Percentiles rank a stretch among this genome's conserved stretches.
These are phyloP conservation scores for Trypoxylon attenuatum DNA, from an alignment of 2,888 invertebrate species.

Conservation along the genomic window DNA sequence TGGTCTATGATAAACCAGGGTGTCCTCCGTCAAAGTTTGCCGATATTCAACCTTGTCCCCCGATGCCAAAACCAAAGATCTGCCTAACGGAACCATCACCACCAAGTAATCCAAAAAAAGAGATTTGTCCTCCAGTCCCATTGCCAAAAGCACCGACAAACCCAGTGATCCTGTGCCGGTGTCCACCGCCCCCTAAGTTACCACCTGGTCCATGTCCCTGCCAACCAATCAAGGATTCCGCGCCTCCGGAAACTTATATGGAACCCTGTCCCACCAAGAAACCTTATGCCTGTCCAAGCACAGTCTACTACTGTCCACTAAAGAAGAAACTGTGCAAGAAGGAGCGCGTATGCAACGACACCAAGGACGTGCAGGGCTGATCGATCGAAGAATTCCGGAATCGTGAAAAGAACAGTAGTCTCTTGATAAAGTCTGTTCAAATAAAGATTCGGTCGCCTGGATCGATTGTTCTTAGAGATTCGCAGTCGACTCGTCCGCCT, in stretches of 20 bases:
- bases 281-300: constrained; percentile 44
- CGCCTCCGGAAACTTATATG: neutral
- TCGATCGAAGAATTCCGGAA: neutral
- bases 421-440: constrained; percentile 37
- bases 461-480: constrained; percentile 44
- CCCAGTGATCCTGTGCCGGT: constrained; percentile 60
- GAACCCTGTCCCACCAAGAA: constrained; percentile 47
- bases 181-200: constrained; percentile 63
- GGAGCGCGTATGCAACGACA: neutral
- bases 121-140: constrained; percentile 38
- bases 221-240: neutral
- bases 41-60: constrained; percentile 33
- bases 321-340: constrained; percentile 5
- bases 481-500: constrained; percentile 32
- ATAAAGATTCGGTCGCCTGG: constrained; percentile 39
- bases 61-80: fast-evolving
- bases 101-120: neutral
- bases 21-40: constrained; percentile 54
- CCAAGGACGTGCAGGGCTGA: neutral
- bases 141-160: constrained; percentile 61
- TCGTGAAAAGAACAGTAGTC: neutral
- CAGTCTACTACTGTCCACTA: constrained; percentile 39
- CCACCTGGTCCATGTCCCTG: constrained; percentile 65
- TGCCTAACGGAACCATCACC: neutral
- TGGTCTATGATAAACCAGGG: constrained; percentile 46